phyloP scores from a whole-genome alignment of 2,888 invertebrate species.

The Conistra vaccinii region DNA sequence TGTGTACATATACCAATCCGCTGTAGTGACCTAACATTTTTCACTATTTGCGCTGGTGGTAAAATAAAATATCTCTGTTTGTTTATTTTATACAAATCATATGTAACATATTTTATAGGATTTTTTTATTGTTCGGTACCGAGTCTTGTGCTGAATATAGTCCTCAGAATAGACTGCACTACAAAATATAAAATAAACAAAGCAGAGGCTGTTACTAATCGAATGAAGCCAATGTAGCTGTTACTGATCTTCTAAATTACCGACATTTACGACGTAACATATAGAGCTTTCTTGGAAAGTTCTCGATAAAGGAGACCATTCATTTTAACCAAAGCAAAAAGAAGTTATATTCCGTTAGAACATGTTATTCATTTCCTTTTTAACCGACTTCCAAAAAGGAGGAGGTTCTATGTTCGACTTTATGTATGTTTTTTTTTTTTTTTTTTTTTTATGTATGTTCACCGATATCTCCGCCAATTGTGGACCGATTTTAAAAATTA shows the following conservation, averaged over 20 bases:
- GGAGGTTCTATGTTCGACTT: too few relatives aligned
- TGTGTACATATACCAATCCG: not conserved
- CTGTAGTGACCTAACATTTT: not conserved
- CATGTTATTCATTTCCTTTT: too few relatives aligned
- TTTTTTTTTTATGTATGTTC: too few relatives aligned
- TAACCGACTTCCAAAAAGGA: too few relatives aligned
- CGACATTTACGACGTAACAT: not conserved
- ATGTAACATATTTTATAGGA: not conserved
- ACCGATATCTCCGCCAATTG: too few relatives aligned
- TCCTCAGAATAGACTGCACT: not conserved
- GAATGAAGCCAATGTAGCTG: not conserved
- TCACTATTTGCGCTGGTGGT: not conserved
- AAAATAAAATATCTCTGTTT: constrained; percentile 6
- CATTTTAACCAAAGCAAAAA: too few relatives aligned
- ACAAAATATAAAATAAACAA: not conserved
- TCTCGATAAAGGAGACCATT: not conserved
- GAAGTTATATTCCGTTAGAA: too few relatives aligned
- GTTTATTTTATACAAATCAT: not conserved
- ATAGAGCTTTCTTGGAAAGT: too few relatives aligned
- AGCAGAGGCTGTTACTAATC: not conserved
- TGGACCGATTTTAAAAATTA: too few relatives aligned
- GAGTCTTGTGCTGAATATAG: not conserved
- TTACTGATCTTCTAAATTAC: not conserved
- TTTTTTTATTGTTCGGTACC: not conserved
- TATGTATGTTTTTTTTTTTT: too few relatives aligned